Percentiles rank a stretch among this genome's conserved stretches.
These are phyloP conservation scores for Cetonia aurata DNA, from an alignment of 2,888 invertebrate genomes.

Conservation along the genomic window DNA sequence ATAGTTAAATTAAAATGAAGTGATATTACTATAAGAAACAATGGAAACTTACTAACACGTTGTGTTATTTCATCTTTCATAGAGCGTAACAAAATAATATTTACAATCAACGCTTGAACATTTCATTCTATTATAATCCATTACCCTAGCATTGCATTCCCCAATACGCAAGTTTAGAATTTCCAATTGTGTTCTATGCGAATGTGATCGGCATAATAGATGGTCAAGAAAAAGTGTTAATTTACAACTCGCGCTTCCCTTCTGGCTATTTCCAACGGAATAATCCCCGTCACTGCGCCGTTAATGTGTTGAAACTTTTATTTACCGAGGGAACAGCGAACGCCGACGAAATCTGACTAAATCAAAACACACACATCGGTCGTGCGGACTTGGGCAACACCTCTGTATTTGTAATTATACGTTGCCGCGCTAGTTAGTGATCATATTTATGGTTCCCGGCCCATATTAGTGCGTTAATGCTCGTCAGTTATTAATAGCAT, in stretches of 20 bases:
- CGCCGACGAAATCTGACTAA: conserved; percentile 30
- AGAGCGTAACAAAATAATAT: too few relatives aligned
- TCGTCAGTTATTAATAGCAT: conserved; percentile 58
- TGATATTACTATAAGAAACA: too few relatives aligned
- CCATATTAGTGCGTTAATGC: conserved; percentile 61
- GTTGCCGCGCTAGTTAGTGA: conserved; percentile 58
- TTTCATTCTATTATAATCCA: background rate
- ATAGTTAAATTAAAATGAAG: too few relatives aligned
- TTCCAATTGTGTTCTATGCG: conserved; percentile 37
- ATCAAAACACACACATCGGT: conserved; percentile 53
- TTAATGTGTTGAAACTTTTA: conserved; percentile 44
- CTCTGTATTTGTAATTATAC: conserved; percentile 58
- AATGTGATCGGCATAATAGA: conserved; percentile 36
- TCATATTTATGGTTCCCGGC: conserved; percentile 60
- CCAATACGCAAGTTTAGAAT: conserved; percentile 12
- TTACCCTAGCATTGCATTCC: background rate
- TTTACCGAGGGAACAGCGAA: conserved; percentile 33
- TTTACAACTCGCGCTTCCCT: conserved; percentile 30
- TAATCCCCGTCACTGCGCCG: conserved; percentile 25
- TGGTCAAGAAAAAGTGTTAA: conserved; percentile 34
- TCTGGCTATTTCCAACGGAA: conserved; percentile 35
- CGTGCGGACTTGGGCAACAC: conserved; percentile 57
- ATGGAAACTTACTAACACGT: too few relatives aligned
- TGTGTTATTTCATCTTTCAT: too few relatives aligned
- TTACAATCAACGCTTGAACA: background rate